Evolutionary conservation across 1,140 invertebrate species (phyloP), one percentile per base, ranked within the genome.

Genomic region (Anastrepha ludens): DNA sequence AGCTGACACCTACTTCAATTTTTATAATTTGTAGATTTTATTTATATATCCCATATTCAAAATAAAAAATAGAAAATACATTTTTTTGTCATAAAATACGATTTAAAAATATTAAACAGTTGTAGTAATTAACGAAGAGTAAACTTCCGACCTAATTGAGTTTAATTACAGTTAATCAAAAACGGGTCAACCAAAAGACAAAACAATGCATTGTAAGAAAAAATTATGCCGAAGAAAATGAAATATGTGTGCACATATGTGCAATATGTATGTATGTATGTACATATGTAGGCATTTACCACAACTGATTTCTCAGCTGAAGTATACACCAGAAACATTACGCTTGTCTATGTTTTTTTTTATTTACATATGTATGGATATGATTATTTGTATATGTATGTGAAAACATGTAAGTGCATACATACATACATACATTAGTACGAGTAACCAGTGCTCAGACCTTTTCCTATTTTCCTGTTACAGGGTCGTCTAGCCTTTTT

Each of bases 151-250:
- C 47, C 74, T 55, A n/a, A 55, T 81, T 81, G 47, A 17, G 4
- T 29, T 81, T 55, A 50, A 81, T 81, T 81, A 81, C 47, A 81
- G 20, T n/a, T 81, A 9, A 29, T 81, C 47, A 58, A 81, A 58
- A 81, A 47, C 74, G 8, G 8, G 74, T 55, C 47, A 55, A 50
- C 17, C 17, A 55, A 81, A 74, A 74, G 29, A 55, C 20, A 70
- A 70, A 47, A 44, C 0, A 39, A 67, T 15, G 39, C 29, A 44
- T 5, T 17, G 3, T 44, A 74, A 74, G 13, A 67, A 4, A 39
- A 41, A 67, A 67, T 67, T 44, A n/a, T 39, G 15, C 11, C 7
- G 15, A 47, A 74, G 15, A n/a, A 74, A 74, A 74, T 17, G 44
- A 74, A 44, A 47, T 74, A 20, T 9, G 7, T 67, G 39, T 15